phyloP scores from a whole-genome alignment of 2,113 vertebrate species.

The Phalacrocorax carbo region DNA sequence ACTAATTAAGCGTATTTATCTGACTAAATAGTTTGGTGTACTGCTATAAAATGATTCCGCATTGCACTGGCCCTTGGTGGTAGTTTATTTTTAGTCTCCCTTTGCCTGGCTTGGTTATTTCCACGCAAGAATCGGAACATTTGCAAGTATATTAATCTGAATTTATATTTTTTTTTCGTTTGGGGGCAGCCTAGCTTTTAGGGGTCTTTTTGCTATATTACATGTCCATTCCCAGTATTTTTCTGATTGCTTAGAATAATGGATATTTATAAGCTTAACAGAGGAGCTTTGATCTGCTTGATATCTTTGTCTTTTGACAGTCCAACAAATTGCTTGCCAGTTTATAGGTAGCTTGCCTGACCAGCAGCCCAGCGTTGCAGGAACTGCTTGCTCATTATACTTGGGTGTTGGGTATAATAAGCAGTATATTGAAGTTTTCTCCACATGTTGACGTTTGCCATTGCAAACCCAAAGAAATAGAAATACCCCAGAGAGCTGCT shows the following conservation, averaged over 20 bases:
- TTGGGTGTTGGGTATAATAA: not conserved
- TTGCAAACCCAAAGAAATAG: not conserved
- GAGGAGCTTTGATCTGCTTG: not conserved
- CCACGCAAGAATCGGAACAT: not conserved
- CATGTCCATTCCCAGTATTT: not conserved
- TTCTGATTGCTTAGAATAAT: not conserved
- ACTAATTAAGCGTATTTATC: conserved; percentile 53
- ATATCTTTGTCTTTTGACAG: conserved; percentile 7
- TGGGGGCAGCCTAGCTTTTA: not conserved
- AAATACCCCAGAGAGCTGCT: not conserved
- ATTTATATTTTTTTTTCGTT: not conserved
- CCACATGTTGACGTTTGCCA: not conserved
- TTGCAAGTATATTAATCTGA: not conserved
- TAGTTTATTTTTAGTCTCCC: conserved; percentile 21
- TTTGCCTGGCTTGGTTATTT: not conserved
- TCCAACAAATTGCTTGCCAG: not conserved
- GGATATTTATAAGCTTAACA: conserved; percentile 9
- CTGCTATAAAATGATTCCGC: not conserved
- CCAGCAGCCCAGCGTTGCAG: not conserved
- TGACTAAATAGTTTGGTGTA: not conserved
- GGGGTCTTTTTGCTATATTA: not conserved
- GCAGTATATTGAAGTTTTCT: not conserved
- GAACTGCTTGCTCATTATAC: not conserved
- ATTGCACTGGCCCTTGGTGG: not conserved
- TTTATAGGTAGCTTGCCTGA: not conserved